Evolutionary conservation across 2,113 vertebrate genomes (phyloP).

Genomic region (Tauraco erythrolophus): DNA sequence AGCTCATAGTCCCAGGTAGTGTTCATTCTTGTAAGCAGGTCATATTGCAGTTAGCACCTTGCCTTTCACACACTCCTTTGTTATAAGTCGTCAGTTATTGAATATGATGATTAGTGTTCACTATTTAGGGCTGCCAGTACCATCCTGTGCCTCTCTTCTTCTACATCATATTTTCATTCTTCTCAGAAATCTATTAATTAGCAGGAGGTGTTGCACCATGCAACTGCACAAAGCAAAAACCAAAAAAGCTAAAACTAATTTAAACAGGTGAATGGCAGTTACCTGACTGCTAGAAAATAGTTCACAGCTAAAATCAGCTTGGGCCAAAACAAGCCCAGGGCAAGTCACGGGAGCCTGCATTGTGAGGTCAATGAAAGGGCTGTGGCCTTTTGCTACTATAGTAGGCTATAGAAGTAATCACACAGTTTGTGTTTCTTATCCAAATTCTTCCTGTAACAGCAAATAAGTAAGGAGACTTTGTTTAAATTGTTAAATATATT

Average conservation of each 20-base stretch:
- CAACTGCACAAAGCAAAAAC: neutral
- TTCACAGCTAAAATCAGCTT: neutral
- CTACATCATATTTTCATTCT: neutral
- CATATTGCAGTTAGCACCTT: neutral
- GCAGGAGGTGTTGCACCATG: accelerated
- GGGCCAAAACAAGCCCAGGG: neutral
- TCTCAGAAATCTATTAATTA: neutral
- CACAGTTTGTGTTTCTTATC: neutral
- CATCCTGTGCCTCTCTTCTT: neutral
- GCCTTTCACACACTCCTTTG: neutral
- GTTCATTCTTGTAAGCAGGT: neutral
- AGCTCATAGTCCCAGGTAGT: neutral
- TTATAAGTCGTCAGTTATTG: neutral
- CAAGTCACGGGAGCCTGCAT: neutral
- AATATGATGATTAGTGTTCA: neutral
- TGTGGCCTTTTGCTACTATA: neutral
- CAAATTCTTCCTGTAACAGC: neutral
- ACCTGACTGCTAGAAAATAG: neutral
- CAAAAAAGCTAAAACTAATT: neutral
- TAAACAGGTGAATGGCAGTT: neutral
- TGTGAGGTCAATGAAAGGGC: neutral
- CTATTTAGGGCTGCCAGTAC: neutral
- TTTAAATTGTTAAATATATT: neutral
- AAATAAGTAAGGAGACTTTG: neutral
- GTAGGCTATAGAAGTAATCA: neutral